A percentile compares a stretch with the other conserved stretches of the same genome.
Evolutionary conservation across 2,113 vertebrate species (phyloP).

Genomic region (Anhinga rufa): DNA sequence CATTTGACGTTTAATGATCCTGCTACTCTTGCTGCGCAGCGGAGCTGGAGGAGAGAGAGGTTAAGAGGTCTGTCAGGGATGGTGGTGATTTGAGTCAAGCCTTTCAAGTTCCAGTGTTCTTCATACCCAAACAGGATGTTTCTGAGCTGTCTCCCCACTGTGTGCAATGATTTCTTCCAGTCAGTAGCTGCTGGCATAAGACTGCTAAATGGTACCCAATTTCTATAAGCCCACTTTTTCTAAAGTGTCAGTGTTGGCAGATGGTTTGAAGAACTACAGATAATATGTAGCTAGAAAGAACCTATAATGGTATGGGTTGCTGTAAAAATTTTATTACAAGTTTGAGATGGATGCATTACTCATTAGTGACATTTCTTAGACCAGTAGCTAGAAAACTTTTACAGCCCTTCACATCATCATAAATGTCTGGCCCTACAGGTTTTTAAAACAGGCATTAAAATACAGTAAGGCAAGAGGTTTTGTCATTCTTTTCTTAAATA

Average conservation of each 20-base stretch:
- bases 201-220: not conserved
- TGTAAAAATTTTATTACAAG: not conserved
- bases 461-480: not conserved
- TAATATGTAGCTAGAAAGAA: not conserved
- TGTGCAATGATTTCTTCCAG: not conserved
- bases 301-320: not conserved
- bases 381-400: not conserved
- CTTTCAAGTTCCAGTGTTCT: not conserved
- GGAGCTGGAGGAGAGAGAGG: not conserved
- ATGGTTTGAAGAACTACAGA: not conserved
- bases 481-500: slow-evolving; percentile 7
- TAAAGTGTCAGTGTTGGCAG: not conserved
- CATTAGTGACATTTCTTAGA: not conserved
- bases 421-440: not conserved
- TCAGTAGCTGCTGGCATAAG: not conserved
- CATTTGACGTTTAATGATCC: not conserved
- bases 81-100: not conserved
- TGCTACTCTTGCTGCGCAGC: not conserved
- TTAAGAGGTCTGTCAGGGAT: not conserved
- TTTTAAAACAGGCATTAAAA: not conserved
- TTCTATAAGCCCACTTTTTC: not conserved
- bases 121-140: not conserved
- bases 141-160: not conserved
- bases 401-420: not conserved
- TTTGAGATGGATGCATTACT: not conserved